Percentiles rank a stretch among this genome's conserved stretches.
Conservation (phyloP, 2,113 vertebrate species). For the Cyanoderma ruficeps region DNA sequence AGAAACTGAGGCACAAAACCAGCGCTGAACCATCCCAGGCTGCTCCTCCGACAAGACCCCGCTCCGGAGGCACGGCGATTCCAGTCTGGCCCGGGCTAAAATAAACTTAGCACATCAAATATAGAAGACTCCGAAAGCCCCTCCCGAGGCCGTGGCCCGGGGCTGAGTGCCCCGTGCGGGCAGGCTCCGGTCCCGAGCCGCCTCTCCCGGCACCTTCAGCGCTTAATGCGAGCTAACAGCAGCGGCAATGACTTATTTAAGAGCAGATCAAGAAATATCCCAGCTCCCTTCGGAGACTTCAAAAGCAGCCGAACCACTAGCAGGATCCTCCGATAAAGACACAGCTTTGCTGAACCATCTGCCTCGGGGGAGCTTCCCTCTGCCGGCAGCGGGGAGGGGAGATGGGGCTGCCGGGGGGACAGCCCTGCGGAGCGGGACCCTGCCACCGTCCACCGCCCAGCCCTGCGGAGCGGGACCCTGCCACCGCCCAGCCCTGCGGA, state of each 20-base stretch:
- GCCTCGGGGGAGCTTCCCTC: background rate
- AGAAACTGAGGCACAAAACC: accelerated
- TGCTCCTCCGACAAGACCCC: background rate
- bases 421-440: background rate
- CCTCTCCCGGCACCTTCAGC: background rate
- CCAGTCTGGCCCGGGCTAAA: background rate
- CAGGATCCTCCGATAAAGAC: constrained; percentile 31
- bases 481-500: background rate
- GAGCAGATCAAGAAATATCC: constrained; percentile 60
- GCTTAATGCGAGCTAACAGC: constrained; percentile 58
- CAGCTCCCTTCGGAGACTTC: constrained; percentile 48
- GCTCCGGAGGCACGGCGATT: background rate
- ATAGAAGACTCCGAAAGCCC: background rate
- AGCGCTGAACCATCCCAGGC: accelerated
- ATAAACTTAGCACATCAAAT: constrained; percentile 14
- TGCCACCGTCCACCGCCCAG: background rate
- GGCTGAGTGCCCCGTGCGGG: background rate
- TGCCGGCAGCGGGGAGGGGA: accelerated
- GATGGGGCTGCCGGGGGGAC: accelerated
- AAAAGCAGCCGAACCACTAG: constrained; percentile 36
- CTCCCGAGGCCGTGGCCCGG: background rate
- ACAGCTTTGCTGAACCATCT: background rate
- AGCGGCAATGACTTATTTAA: constrained; percentile 59
- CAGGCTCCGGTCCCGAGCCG: background rate
- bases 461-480: background rate